Base-by-base conservation (phyloP, 2,888 invertebrate genomes). In the Noctua pronuba region DNA sequence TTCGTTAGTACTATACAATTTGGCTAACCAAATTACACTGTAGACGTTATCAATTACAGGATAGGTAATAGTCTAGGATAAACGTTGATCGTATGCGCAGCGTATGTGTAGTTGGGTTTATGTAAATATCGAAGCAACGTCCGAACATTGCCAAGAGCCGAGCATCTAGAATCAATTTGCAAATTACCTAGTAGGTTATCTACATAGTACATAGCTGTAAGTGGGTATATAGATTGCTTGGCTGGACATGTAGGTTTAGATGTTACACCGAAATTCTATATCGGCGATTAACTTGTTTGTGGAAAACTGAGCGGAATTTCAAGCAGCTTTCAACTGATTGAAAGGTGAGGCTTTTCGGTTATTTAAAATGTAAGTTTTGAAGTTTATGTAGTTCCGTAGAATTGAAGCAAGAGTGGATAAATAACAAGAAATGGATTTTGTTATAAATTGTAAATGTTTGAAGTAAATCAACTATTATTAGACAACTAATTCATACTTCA, bases 111-210 rank as follows among this genome's bases (percentile, higher is more conserved):
- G 82, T 82, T 71, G 73, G 81, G 80, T 86, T 85, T 88, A 89
- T 86, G 88, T 89, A 88, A 90, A 88, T 88, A 83, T 79, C 72
- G 78, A 78, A 79, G 75, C 82, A 52, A 77, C 77, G 83, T 82
- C 70, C 75, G 74, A 88, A 84, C 89, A 86, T 67, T 91, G 91
- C 90, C 91, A 91, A 91, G 87, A 89, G 85, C 86, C 82, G 86
- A n/a, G 87, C 86, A 87, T 85, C 82, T 88, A 89, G 89, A 92
- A 92, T 91, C 91, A 92, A 92, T 92, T 92, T 92, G 90, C 90
- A 91, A 92, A 92, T 92, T 91, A 92, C 90, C 88, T 82, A 80
- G 81, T 82, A 77, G 71, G 75, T 79, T 88, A 88, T 73, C 84
- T 82, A 86, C 67, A 75, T 75, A 75, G 65, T 65, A 66, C 65